Conservation (phyloP, 2,888 invertebrate genomes). For the Busseola fusca region DNA sequence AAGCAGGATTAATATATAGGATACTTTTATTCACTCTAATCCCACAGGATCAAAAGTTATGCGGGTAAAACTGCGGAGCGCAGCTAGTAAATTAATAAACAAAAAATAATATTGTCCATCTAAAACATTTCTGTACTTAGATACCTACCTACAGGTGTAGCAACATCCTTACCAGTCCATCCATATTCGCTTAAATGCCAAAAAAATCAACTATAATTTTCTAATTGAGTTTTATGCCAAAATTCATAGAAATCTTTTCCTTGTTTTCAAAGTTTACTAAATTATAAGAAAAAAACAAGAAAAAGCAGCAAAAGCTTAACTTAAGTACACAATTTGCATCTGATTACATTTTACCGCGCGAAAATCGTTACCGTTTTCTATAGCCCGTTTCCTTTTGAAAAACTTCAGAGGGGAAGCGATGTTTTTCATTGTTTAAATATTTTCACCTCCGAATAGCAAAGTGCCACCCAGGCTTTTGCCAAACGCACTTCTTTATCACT, state of each 20-base stretch:
- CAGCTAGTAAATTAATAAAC: too few species aligned
- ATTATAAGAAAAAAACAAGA: constrained; percentile 26
- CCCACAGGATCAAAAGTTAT: too few species aligned
- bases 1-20: too few species aligned
- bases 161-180: not conserved
- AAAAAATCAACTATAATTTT: not conserved
- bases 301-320: constrained; percentile 45
- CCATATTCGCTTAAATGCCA: too few species aligned
- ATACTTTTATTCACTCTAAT: too few species aligned
- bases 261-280: constrained; percentile 11
- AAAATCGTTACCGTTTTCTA: constrained; percentile 61
- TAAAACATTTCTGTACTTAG: not conserved
- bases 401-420: constrained; percentile 50
- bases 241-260: not conserved
- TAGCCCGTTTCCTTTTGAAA: constrained; percentile 50
- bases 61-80: too few species aligned
- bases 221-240: not conserved
- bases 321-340: constrained; percentile 53
- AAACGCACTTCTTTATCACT: constrained; percentile 55
- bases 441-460: constrained; percentile 45
- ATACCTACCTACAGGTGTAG: not conserved
- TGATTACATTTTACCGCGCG: constrained; percentile 44
- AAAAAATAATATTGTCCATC: not conserved
- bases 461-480: constrained; percentile 40
- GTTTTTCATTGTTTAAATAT: constrained; percentile 55